phyloP scores from a whole-genome alignment of 2,113 vertebrate genomes.

The Lophura nycthemera region DNA sequence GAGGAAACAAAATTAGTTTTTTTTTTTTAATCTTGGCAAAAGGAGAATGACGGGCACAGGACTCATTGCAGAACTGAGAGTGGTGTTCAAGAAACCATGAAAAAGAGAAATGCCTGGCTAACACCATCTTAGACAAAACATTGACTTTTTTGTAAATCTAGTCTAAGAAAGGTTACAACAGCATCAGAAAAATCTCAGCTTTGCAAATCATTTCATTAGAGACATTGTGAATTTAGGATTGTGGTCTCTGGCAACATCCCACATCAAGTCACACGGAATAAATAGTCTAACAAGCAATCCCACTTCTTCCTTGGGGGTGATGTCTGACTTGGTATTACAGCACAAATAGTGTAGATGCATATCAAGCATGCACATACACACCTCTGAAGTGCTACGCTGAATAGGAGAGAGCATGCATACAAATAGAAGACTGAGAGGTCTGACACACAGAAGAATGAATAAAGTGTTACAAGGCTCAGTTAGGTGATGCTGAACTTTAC shows the following conservation, averaged over 20 bases:
- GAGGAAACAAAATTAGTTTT: background rate
- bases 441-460: background rate
- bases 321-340: background rate
- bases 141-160: background rate
- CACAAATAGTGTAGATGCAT: background rate
- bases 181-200: background rate
- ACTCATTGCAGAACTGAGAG: background rate
- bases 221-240: background rate
- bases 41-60: background rate
- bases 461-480: background rate
- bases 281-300: background rate
- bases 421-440: background rate
- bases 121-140: background rate
- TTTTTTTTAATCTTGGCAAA: background rate
- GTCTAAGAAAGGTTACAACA: background rate
- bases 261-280: background rate
- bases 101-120: background rate
- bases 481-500: background rate
- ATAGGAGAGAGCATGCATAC: background rate
- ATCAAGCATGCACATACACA: background rate
- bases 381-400: background rate
- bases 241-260: conserved; percentile 10
- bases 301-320: background rate
- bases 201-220: background rate
- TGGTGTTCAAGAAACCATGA: background rate